A percentile compares a stretch with the other conserved stretches of the same genome.
Evolutionary conservation across 2,888 invertebrate genomes (phyloP).

Genomic region (Brachylomia viminalis): DNA sequence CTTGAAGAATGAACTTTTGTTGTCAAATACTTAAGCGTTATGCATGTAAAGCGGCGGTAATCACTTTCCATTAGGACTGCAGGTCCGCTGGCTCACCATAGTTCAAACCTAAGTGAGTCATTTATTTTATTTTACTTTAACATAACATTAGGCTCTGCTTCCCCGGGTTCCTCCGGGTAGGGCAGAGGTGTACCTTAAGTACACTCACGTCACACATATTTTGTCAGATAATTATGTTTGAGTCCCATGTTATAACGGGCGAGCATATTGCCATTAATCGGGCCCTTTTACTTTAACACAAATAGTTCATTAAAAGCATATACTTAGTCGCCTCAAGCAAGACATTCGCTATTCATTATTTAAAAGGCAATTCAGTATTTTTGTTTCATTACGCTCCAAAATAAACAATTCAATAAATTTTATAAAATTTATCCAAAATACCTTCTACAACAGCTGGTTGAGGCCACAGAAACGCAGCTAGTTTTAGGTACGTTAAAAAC

Average conservation of each 20-base stretch:
- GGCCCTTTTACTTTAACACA: background rate
- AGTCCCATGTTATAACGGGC: too few species aligned
- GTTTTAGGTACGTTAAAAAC: conserved; percentile 5
- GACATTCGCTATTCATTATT: background rate
- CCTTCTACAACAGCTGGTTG: conserved; percentile 23
- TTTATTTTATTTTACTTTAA: background rate
- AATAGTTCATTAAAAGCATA: background rate
- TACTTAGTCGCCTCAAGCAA: background rate
- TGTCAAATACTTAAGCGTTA: background rate
- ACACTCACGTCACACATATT: background rate
- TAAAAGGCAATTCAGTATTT: background rate
- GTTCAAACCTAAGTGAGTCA: background rate
- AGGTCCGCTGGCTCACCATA: background rate
- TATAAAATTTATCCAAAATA: background rate
- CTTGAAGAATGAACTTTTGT: background rate
- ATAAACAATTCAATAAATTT: background rate
- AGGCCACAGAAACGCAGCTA: conserved; percentile 22
- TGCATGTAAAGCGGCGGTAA: background rate
- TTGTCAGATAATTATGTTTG: background rate
- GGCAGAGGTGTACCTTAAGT: background rate
- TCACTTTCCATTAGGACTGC: background rate
- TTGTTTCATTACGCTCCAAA: background rate
- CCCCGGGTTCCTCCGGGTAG: too few species aligned
- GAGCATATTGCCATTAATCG: background rate
- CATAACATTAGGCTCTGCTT: background rate